Base-by-base conservation (phyloP, 2,113 vertebrate species). In the Nycticryphes semicollaris region DNA sequence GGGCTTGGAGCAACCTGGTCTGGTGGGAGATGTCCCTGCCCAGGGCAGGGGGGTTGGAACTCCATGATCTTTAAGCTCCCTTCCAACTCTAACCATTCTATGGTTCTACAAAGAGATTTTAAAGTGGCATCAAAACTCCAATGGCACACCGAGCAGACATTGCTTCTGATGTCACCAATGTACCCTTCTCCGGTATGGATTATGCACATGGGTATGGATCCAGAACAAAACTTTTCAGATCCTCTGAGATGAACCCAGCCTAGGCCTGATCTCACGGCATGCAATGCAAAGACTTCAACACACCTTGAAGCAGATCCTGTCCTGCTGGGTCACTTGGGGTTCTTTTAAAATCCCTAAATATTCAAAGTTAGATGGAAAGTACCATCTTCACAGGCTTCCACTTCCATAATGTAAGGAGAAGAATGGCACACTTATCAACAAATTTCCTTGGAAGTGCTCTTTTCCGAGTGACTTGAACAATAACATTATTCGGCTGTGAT, bases 121-220 rank as follows among this genome's bases (percentile, higher is more conserved):
- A 24, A 85, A 88, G 59, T 2, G 0, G 12, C 86, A 70, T n/a
- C 12, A 5, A 45, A 70, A 78, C 37, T 50, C 48, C 2, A 5
- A 48, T 68, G 31, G 14, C 51, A 81, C 8, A 10, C 4, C 13
- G 39, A 2, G 7, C 35, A 60, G 24, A 50, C 7, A 5, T 35
- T 0, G 0, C 50, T 90, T 50, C 33, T 1, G 3, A 18, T 12
- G 14, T 28, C 27, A 64, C 7, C 15, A 35, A 1, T 1, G 2
- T 5, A 15, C 12, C 1, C 0, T 25, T 50, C 87, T 48, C 37
- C 31, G 30, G 31, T 13, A 50, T 1, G 7, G 60, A 30, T 60
- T 53, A 24, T 3, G 5, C 21, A n/a, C 0, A 0, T 1, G 2
- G 5, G 11, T 53, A 33, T 2, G n/a, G 37, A 43, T 37, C 33